Conservation (phyloP, 2,797 vertebrate species). For the Fringilla coelebs region DNA sequence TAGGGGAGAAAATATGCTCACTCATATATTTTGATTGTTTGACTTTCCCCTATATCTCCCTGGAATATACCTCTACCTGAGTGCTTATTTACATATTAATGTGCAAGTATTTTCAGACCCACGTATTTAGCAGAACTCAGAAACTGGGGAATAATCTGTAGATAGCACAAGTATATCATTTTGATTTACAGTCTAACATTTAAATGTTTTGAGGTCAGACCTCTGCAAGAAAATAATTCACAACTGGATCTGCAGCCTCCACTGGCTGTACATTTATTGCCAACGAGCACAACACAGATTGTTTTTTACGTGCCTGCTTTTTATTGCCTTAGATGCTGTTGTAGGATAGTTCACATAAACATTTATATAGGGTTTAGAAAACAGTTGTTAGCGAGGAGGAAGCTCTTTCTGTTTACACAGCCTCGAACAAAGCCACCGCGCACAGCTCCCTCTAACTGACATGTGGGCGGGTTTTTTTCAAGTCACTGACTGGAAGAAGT, state of each 20-base stretch:
- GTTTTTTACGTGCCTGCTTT: slow-evolving; percentile 56
- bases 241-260: slow-evolving; percentile 65
- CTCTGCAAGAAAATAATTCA: slow-evolving; percentile 71
- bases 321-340: slow-evolving; percentile 67
- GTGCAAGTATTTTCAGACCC: slow-evolving; percentile 56
- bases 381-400: slow-evolving; percentile 80
- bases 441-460: slow-evolving; percentile 82
- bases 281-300: slow-evolving; percentile 42
- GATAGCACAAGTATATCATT: slow-evolving; percentile 63
- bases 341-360: slow-evolving; percentile 75
- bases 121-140: slow-evolving; percentile 50
- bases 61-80: slow-evolving; percentile 38
- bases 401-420: slow-evolving; percentile 80
- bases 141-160: slow-evolving; percentile 55
- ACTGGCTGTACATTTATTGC: slow-evolving; percentile 68
- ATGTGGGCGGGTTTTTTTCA: slow-evolving; percentile 83
- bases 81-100: slow-evolving; percentile 66
- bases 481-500: slow-evolving; percentile 84
- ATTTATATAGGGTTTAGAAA: slow-evolving; percentile 81
- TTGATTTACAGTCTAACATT: slow-evolving; percentile 75
- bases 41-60: slow-evolving; percentile 27
- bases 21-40: slow-evolving; percentile 52
- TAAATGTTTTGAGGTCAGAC: slow-evolving; percentile 77
- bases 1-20: slow-evolving; percentile 44
- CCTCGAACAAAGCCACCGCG: slow-evolving; percentile 78